These are phyloP conservation scores for Orientallactaga bullata DNA, from an alignment of 2,113 vertebrate genomes.

Conservation along the genomic window DNA sequence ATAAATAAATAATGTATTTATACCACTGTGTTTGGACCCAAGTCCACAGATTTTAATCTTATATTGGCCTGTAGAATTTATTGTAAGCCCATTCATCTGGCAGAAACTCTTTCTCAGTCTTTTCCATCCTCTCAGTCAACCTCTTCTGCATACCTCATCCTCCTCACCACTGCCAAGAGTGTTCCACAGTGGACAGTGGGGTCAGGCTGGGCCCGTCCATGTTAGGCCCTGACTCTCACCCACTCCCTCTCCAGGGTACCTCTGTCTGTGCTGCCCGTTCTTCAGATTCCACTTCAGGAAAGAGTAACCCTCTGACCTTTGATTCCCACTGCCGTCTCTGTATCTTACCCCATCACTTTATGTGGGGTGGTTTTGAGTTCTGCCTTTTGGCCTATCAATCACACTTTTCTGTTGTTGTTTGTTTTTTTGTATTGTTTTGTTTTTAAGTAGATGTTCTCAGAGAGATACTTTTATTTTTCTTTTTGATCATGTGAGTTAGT, in stretches of 20 bases:
- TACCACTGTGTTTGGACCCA: neutral
- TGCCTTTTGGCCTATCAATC: neutral
- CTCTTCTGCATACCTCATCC: neutral
- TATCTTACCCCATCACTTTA: neutral
- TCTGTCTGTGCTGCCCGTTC: neutral
- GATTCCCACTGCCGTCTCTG: neutral
- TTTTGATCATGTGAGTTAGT: too few species aligned
- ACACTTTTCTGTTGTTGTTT: too few species aligned
- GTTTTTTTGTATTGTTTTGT: neutral
- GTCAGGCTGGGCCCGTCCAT: neutral
- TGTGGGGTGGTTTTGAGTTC: neutral
- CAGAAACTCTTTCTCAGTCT: neutral
- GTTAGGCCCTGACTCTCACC: neutral
- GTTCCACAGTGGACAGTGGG: neutral
- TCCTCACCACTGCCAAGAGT: neutral
- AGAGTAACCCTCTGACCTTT: neutral
- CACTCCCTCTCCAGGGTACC: neutral
- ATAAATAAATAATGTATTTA: neutral
- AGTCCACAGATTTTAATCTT: neutral
- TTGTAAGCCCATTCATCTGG: neutral
- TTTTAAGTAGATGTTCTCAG: neutral
- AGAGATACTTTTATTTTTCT: neutral
- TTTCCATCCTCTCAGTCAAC: neutral
- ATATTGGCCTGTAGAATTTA: neutral
- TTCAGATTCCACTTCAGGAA: neutral